These are phyloP conservation scores for Drosophila monieri DNA, from an alignment of 2,888 invertebrate genomes.

Conservation along the genomic window DNA sequence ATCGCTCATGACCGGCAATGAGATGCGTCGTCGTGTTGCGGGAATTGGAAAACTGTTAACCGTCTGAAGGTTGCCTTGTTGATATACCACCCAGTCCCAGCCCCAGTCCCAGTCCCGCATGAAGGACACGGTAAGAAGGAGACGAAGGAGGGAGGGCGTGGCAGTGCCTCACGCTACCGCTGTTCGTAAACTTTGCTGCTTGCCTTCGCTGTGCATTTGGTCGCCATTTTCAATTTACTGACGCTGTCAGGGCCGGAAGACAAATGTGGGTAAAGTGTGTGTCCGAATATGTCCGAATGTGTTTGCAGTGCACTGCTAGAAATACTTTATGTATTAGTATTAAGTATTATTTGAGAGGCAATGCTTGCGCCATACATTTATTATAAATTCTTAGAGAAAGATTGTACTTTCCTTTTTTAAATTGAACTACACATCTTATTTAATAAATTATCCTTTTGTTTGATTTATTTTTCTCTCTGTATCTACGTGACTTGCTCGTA, in stretches of 20 bases:
- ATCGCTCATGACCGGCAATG: slow-evolving; percentile 53
- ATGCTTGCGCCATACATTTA: too few relatives aligned
- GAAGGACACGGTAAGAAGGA: neutral
- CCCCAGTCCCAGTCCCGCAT: slow-evolving; percentile 18
- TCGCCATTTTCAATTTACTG: slow-evolving; percentile 76
- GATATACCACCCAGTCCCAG: slow-evolving; percentile 23
- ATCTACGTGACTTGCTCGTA: neutral
- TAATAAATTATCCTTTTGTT: neutral
- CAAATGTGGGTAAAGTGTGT: slow-evolving; percentile 56
- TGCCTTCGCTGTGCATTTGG: slow-evolving; percentile 48
- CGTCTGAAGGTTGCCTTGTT: slow-evolving; percentile 49
- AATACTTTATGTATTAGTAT: neutral
- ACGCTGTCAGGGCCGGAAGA: slow-evolving; percentile 72
- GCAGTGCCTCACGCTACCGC: slow-evolving; percentile 20
- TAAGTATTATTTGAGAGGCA: too few relatives aligned
- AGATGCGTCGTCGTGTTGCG: slow-evolving; percentile 53
- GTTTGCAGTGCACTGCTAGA: neutral
- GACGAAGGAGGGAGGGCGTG: neutral
- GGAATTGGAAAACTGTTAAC: slow-evolving; percentile 60
- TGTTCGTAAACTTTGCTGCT: slow-evolving; percentile 34
- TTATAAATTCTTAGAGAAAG: too few relatives aligned
- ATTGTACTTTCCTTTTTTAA: too few relatives aligned
- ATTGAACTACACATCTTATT: neutral
- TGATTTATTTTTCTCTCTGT: neutral
- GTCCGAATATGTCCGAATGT: slow-evolving; percentile 15